Evolutionary conservation across 2,113 vertebrate genomes (phyloP).

Genomic region (Cepphus grylle): DNA sequence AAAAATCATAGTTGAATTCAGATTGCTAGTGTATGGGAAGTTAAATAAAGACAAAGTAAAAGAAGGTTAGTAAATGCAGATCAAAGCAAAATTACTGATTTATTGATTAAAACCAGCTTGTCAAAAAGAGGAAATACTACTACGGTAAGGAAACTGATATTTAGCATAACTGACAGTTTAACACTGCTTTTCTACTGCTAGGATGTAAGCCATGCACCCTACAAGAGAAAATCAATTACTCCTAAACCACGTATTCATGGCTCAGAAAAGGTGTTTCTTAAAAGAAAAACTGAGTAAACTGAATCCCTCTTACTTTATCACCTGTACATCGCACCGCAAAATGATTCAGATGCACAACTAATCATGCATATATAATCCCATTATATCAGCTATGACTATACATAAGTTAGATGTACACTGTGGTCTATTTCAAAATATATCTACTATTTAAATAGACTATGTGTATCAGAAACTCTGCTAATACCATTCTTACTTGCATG

Average conservation of each 20-base stretch:
- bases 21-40: neutral
- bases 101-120: neutral
- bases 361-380: neutral
- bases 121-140: neutral
- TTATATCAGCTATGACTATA: neutral
- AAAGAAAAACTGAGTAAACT: neutral
- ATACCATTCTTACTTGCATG: neutral
- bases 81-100: neutral
- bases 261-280: neutral
- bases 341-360: neutral
- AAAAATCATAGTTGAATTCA: neutral
- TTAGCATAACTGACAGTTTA: neutral
- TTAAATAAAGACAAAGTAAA: neutral
- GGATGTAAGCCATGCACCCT: neutral
- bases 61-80: neutral
- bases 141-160: neutral
- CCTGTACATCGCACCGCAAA: neutral
- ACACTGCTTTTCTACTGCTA: neutral
- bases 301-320: neutral
- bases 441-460: neutral
- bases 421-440: neutral
- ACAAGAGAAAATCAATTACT: conserved; percentile 20
- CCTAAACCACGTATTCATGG: neutral
- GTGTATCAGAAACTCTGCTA: neutral
- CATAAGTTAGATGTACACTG: neutral